Conservation (phyloP, 2,888 invertebrate species). For the Apoda limacodes region DNA sequence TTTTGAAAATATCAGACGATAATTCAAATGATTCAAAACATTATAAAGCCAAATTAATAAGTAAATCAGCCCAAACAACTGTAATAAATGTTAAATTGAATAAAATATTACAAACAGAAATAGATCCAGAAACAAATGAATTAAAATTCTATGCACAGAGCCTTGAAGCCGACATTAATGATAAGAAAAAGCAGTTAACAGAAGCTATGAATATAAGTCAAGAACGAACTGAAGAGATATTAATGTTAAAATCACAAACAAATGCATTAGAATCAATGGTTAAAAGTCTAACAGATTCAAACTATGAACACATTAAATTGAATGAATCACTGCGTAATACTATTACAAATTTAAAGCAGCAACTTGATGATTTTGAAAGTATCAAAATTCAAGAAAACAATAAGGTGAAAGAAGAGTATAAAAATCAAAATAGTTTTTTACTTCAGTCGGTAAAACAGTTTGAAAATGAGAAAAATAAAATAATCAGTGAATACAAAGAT, state of each 20-base stretch:
- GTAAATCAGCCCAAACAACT: constrained; percentile 36
- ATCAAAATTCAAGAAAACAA: constrained; percentile 26
- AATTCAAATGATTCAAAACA: constrained; percentile 8
- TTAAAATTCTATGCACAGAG: constrained; percentile 25
- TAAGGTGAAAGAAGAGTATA: constrained; percentile 32
- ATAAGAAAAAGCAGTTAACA: constrained; percentile 37
- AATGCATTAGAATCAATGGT: constrained; percentile 36
- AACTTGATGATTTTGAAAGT: constrained; percentile 29
- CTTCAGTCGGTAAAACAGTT: constrained; percentile 43
- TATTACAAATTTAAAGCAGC: constrained; percentile 31
- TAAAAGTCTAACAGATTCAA: constrained; percentile 31
- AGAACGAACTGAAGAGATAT: constrained; percentile 40
- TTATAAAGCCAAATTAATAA: constrained; percentile 17
- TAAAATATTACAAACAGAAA: constrained; percentile 38
- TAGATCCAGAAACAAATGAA: constrained; percentile 23
- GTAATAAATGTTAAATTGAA: constrained; percentile 18
- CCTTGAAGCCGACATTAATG: constrained; percentile 28
- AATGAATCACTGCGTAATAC: constrained; percentile 29
- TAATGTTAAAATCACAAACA: constrained; percentile 44
- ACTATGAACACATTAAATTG: constrained; percentile 36
- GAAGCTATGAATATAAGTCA: constrained; percentile 41
- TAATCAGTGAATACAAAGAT: constrained; percentile 60
- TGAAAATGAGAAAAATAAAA: constrained; percentile 49
- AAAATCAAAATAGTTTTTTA: constrained; percentile 54
- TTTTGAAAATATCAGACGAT: constrained; percentile 26